Evolutionary conservation across 2,113 vertebrate genomes (phyloP), one percentile per base, ranked within the genome.

Genomic region (Agapornis roseicollis): DNA sequence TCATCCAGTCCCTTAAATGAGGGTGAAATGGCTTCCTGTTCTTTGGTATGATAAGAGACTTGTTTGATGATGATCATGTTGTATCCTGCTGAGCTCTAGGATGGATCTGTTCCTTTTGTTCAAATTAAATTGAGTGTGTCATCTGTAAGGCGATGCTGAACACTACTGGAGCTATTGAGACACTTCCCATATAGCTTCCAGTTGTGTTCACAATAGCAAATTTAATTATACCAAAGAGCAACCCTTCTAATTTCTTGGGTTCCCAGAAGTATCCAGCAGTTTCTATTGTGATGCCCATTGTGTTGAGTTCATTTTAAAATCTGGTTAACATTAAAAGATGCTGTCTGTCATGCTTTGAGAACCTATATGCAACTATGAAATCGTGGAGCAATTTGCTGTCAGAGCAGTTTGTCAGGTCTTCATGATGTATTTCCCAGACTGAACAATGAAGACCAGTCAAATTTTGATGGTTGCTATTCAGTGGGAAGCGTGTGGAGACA

Each of bases 261-360:
- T 93, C 41, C n/a, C 76, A 89, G 61, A 86, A 90, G 80, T 39
- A 83, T 90, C 94, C 94, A 96, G 83, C 90, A 65, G 92, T 55
- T 88, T 42, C 64, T 46, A 95, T 96, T 96, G 91, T 93, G 81
- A 37, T 88, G 46, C 80, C 80, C 42, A 94, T 93, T 96, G 95
- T 94, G 52, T 49, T 15, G 61, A 92, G 65, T 88, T 92, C 22
- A 35, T 81, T 90, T 89, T 56, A 52, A 71, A 94, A 94, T 95
- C 90, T 96, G 96, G 82, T 79, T 95, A 87, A 80, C 77, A 90
- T 95, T 97, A 93, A 90, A 89, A 83, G 72, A 27, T 71, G 61
- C 85, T 92, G 78, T 49, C 89, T 91, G 73, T 89, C 89, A 80
- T 42, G 53, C 66, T 85, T 88, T 72, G 89, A 82, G 91, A 92